Evolutionary conservation across 1,140 invertebrate species (phyloP), one percentile per base, ranked within the genome.

Genomic region (Penaeus japonicus): DNA sequence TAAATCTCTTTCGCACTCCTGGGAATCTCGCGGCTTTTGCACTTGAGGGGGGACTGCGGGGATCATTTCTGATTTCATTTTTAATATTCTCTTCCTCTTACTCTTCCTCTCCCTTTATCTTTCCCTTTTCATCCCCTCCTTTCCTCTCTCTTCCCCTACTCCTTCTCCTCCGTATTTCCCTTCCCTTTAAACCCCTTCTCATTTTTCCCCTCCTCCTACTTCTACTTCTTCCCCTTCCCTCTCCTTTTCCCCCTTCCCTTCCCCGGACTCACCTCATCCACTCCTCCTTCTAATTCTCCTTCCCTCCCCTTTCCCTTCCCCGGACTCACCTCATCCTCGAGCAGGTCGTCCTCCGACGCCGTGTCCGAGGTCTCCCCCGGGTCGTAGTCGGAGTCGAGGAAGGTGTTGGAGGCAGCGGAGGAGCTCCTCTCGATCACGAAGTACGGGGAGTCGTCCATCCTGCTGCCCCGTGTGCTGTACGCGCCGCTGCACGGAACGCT

Each of bases 361-460:
- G 65, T 62, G 82, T 73, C 82, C 32, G 82, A 73, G n/a, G 54
- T 57, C 18, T 85, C 70, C 4, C 54, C 84, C 0, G 84, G 53
- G 32, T 86, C 85, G 55, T 62, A 80, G 35, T 80, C 75, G 4
- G 85, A 80, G 75, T 79, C 77, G 35, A 86, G 75, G 77, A 80
- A 65, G 75, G 35, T 30, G 54, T 39, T 59, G 32, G 77, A 79
- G 77, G 85, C 54, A 32, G 85, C 57, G 12, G 85, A 80, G 32
- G 77, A n/a, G 39, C 77, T 80, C 35, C 85, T 79, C 85, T 86
- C 85, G 1, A 86, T 79, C 54, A 86, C 85, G 57, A 86, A 86
- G 77, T 86, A 86, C 2, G 85, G 85, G 15, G 85, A 86, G 75
- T 47, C 53, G 85, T 86, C 85, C 85, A 86, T 86, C 30, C 20